phyloP scores from a whole-genome alignment of 2,113 vertebrate genomes.

The Istiophorus platypterus region DNA sequence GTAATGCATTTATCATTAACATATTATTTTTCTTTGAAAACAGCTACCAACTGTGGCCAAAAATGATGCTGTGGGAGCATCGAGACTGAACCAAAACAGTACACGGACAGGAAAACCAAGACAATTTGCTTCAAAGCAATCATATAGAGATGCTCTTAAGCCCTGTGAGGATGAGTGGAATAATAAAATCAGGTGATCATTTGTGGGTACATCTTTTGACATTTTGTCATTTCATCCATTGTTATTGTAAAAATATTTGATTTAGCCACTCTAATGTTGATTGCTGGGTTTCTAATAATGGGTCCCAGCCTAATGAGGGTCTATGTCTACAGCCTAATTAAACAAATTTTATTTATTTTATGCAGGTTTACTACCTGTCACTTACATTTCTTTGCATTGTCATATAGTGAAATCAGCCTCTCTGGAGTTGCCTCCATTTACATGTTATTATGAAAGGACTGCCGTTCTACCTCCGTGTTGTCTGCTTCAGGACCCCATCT shows the following conservation, averaged over 20 bases:
- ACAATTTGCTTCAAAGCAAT: not conserved
- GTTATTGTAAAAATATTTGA: not conserved
- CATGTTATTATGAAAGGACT: conserved; percentile 70
- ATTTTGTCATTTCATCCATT: not conserved
- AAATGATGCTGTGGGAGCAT: not conserved
- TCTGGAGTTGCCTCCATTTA: conserved; percentile 64
- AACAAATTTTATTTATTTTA: conserved; percentile 50
- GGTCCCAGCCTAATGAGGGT: not conserved
- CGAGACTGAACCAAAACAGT: not conserved
- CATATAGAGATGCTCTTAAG: too few species aligned
- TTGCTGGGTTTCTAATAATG: conserved; percentile 7
- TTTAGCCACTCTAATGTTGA: not conserved
- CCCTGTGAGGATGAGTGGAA: not conserved
- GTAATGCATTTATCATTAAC: too few species aligned
- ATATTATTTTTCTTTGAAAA: not conserved
- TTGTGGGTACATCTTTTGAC: not conserved
- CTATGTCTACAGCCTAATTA: conserved; percentile 28
- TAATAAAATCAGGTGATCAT: not conserved
- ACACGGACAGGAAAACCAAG: not conserved
- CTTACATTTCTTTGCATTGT: conserved; percentile 48
- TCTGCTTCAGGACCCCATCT: conserved; percentile 76
- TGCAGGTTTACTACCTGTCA: conserved; percentile 79
- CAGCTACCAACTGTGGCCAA: not conserved
- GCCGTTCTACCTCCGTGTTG: conserved; percentile 41
- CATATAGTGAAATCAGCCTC: conserved; percentile 39